A percentile compares a stretch with the other conserved stretches of the same genome.
phyloP scores from a whole-genome alignment of 2,888 invertebrate genomes.

The Melanostoma scalare region DNA sequence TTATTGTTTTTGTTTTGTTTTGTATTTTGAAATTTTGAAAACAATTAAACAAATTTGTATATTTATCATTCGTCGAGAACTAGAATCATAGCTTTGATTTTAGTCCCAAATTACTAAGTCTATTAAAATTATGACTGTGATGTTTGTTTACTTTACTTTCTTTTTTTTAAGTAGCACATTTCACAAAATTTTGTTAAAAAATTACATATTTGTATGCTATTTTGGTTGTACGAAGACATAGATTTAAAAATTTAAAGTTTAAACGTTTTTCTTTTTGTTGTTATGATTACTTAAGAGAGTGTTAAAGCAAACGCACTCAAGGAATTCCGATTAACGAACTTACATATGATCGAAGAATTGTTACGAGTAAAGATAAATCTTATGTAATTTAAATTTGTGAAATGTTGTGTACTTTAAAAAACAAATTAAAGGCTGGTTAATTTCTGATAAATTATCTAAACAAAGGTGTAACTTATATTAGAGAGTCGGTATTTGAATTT shows the following conservation, averaged over 20 bases:
- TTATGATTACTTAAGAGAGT: neutral
- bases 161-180: constrained; percentile 31
- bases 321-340: neutral
- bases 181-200: constrained; percentile 35
- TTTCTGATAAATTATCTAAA: constrained; percentile 8
- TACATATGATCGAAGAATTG: neutral
- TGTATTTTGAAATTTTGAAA: constrained; percentile 64
- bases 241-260: neutral
- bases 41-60: constrained; percentile 52
- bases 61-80: constrained; percentile 57
- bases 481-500: neutral
- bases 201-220: neutral
- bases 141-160: constrained; percentile 39
- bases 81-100: constrained; percentile 67
- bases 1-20: constrained; percentile 67
- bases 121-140: constrained; percentile 44
- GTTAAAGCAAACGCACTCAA: neutral
- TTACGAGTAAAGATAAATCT: neutral
- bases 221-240: neutral
- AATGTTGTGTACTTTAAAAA: constrained; percentile 43
- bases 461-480: neutral
- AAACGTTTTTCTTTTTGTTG: neutral
- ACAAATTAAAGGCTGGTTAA: constrained; percentile 66
- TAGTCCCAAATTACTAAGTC: constrained; percentile 59
- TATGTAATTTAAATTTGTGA: constrained; percentile 45